phyloP scores from a whole-genome alignment of 2,888 invertebrate species.

The Drosophila pseudotalamancana region DNA sequence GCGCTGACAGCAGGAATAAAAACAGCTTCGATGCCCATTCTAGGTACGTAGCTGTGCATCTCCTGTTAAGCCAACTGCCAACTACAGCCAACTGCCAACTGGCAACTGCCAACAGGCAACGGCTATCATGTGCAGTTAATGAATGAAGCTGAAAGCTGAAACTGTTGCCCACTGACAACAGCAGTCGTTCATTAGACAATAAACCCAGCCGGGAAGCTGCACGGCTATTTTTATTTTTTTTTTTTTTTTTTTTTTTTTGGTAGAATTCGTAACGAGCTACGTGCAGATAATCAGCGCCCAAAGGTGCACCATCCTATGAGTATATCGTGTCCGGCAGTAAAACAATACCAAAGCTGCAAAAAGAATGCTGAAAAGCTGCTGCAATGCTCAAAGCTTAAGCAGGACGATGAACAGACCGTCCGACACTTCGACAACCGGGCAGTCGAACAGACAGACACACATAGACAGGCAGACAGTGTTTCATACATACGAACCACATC shows the following conservation, averaged over 20 bases:
- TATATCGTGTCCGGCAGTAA: slow-evolving; percentile 32
- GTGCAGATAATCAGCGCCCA: slow-evolving; percentile 71
- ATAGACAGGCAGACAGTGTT: slow-evolving; percentile 7
- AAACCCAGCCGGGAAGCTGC: slow-evolving; percentile 33
- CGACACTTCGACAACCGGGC: slow-evolving; percentile 32
- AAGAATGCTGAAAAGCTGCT: slow-evolving; percentile 47
- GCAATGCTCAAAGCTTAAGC: slow-evolving; percentile 69
- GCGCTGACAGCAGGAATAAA: slow-evolving; percentile 30
- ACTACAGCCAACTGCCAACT: slow-evolving; percentile 8
- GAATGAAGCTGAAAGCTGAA: slow-evolving; percentile 27
- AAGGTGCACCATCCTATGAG: slow-evolving; percentile 33
- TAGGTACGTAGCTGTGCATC: slow-evolving; percentile 12
- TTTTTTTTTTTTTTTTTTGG: no score
- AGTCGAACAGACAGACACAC: slow-evolving; percentile 12
- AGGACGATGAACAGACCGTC: slow-evolving; percentile 54
- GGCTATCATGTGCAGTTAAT: slow-evolving; percentile 30
- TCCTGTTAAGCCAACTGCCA: slow-evolving; percentile 31
- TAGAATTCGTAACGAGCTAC: slow-evolving; percentile 36
- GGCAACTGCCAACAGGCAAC: slow-evolving; percentile 12
- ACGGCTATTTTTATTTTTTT: slow-evolving; percentile 16
- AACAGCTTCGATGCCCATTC: not conserved
- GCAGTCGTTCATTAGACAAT: slow-evolving; percentile 54
- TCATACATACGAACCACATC: slow-evolving; percentile 21
- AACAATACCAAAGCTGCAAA: slow-evolving; percentile 59
- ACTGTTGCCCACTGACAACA: slow-evolving; percentile 22